Base-by-base conservation (phyloP, 2,888 invertebrate genomes). In the Macrosoma leucophasiata region DNA sequence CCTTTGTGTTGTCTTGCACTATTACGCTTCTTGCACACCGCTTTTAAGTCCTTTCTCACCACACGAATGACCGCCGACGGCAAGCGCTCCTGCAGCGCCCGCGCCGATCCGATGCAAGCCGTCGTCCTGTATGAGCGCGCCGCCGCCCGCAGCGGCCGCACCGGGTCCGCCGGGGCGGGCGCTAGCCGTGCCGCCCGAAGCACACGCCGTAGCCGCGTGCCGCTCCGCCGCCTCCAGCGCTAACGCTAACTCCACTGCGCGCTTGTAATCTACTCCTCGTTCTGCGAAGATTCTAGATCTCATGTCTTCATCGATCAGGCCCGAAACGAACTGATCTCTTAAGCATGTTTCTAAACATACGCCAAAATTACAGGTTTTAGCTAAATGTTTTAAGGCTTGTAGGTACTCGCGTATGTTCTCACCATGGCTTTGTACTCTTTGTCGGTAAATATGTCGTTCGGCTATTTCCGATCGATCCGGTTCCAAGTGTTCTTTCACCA, bases 241-340 rank as follows among this genome's bases (percentile, higher is more conserved):
- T n/a, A 47, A 17, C 28, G 50, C 52, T 23, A 51, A 32, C 30
- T 54, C 51, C 35, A 53, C 48, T 5, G 46, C 50, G 9, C 34
- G 24, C 18, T 46, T 47, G 32, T 50, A 52, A 11, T 41, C 25
- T 1, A 55, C 11, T 0, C 33, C 27, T 9, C 24, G 31, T 18
- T 52, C 55, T 1, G 53, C 50, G 17, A 57, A 56, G 3, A 59
- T 22, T 7, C 55, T 23, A 1, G 45, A 43, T 13, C 52, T 17
- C 48, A 55, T 53, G 0, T 32, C 48, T 7, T 52, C 51, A 18
- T 32, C 46, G n/a, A 8, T 6, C 2, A 56, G 37, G 1, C 53
- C 48, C 12, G 44, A 51, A 7, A 48, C 47, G 31, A 49, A 48
- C 21, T 47, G 50, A 15, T 43, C 54, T 9, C 46, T 24, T 4